Evolutionary conservation across 1,140 invertebrate genomes (phyloP), one percentile per base, ranked within the genome.

Genomic region (Globodera ellingtonae): DNA sequence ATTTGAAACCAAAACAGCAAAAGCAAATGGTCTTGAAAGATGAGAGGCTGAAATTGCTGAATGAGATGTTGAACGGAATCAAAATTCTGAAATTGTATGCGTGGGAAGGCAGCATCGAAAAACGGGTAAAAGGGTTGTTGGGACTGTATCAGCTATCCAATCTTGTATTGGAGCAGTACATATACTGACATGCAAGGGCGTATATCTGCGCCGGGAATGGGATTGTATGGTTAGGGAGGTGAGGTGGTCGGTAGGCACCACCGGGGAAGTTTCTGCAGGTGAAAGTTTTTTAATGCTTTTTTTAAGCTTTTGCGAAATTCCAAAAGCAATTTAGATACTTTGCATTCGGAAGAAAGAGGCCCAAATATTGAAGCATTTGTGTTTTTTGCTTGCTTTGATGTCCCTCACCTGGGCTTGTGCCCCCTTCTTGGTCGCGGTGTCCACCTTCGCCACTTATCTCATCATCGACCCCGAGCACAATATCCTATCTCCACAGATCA

Each of bases 1-100:
- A 86, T 93, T 15, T 93, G 92, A 62, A 18, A 15, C n/a, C 10
- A 0, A 18, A 18, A 21, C 15, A 83, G 82, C 50, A 79, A 35
- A 74, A 86, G 48, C 90, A 91, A 79, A 90, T 93, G 79, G 88
- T 84, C 44, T 85, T 92, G 15, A 92, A 93, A 75, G 93, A 93
- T 83, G 84, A 90, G 71, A 89, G 93, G 81, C 89, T 92, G 1
- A 90, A 90, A 62, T 87, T 92, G 8, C 91, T 92, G 75, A 91
- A 90, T 75, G 92, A 93, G 86, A 89, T 92, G 48, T 83, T 93
- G 7, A 91, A 91, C 73, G 91, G 90, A 78, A 92, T 93, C 50
- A 92, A 93, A 90, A 92, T 94, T 75, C 93, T 96, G 76, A 96
- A 96, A 69, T 94, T 96, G 92, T 95, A 95, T 90, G 93, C 94